Base-by-base conservation (phyloP, 2,797 vertebrate genomes). In the Glyptemys insculpta region DNA sequence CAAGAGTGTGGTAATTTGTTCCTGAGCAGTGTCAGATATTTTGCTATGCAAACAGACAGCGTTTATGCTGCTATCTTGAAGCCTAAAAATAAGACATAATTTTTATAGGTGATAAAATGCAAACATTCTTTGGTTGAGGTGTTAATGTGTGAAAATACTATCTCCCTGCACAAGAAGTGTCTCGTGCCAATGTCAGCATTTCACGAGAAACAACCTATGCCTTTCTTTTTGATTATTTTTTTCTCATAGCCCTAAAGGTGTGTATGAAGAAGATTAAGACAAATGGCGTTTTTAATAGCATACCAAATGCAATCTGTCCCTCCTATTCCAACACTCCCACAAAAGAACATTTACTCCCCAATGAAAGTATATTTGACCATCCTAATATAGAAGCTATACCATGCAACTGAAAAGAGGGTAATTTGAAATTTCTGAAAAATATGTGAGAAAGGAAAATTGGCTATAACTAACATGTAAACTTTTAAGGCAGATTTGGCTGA, bases 11-110 rank as follows among this genome's bases (percentile, higher is more conserved):
- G 23, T 90, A 95, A 81, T 93, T 96, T 92, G 79, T 93, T 96
- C 95, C 91, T 90, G 91, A 92, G 83, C 92, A 94, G 96, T 92
- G 95, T 93, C 96, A 96, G 72, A 78, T 97, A 84, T 92, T 96
- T 87, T 92, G 90, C 97, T 92, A 11, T 95, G 89, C 88, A 96
- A 95, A 96, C 57, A 93, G 94, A 89, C 89, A 92, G 41, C 78
- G 44, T 90, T 85, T 54, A 74, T 85, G 54, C 52, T 89, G 79
- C 49, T 68, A 12, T 88, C 81, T 92, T 89, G 47, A 80, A 93
- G 62, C 47, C 89, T 91, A 44, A 88, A 94, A 97, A 62, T 79
- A 90, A 89, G 59, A 83, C 23, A n/a, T 49, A 21, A 47, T 4
- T 88, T 92, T 85, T 91, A 54, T 52, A 84, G 76, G 53, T 91